phyloP scores from a whole-genome alignment of 2,888 invertebrate species.

The Aproaerema taeniolella region DNA sequence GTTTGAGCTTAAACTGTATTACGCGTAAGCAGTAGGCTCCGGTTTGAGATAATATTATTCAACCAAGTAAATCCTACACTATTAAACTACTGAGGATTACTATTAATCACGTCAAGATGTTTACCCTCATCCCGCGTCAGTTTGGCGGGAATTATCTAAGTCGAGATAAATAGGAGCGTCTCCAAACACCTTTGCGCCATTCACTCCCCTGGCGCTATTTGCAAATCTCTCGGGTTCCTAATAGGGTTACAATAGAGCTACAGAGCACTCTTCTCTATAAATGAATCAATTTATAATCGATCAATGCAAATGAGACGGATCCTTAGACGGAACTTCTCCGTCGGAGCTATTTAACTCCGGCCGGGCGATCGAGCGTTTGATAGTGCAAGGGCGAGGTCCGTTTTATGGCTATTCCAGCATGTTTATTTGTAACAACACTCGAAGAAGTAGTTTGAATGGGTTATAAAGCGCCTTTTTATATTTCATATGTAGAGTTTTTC shows the following conservation, averaged over 20 bases:
- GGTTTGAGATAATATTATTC: conserved; percentile 51
- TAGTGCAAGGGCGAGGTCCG: conserved; percentile 6
- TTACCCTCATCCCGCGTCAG: conserved; percentile 70
- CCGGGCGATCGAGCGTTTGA: conserved; percentile 1
- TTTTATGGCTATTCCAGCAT: conserved; percentile 40
- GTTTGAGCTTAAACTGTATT: background rate
- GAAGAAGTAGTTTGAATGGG: conserved; percentile 36
- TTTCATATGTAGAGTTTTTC: conserved; percentile 37
- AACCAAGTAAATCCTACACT: conserved; percentile 63
- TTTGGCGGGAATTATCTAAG: conserved; percentile 62
- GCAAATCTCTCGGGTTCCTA: conserved; percentile 43
- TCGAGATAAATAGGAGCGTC: conserved; percentile 60
- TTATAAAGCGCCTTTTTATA: conserved; percentile 44
- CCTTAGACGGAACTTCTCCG: conserved; percentile 10
- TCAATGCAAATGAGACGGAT: conserved; percentile 36
- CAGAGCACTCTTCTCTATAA: conserved; percentile 38
- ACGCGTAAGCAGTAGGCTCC: conserved; percentile 13
- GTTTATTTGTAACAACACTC: conserved; percentile 46
- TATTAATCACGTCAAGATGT: conserved; percentile 73
- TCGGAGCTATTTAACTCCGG: conserved; percentile 4
- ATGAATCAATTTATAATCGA: conserved; percentile 49
- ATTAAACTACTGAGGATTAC: conserved; percentile 69
- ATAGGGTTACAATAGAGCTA: conserved; percentile 40
- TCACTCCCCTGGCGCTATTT: conserved; percentile 40
- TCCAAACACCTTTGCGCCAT: conserved; percentile 35